Evolutionary conservation across 2,797 vertebrate genomes (phyloP).

Genomic region (Etheostoma nigrum): DNA sequence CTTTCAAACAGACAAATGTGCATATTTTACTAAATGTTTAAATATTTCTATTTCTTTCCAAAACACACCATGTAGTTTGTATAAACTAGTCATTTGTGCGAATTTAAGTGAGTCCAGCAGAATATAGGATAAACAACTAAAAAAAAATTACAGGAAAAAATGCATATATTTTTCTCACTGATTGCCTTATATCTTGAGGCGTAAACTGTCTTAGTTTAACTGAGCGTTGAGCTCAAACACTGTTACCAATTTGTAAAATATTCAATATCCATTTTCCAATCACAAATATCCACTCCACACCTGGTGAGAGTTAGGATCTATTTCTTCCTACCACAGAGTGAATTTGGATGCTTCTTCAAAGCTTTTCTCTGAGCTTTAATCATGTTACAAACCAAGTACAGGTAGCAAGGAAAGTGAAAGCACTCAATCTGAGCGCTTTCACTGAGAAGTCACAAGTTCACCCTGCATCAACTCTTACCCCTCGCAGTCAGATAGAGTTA

Average conservation of each 20-base stretch:
- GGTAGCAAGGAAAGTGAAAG: conserved; percentile 58
- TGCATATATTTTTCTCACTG: not conserved
- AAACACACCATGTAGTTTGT: not conserved
- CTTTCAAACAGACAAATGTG: not conserved
- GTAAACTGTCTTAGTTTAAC: not conserved
- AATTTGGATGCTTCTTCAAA: conserved; percentile 61
- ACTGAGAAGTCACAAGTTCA: conserved; percentile 54
- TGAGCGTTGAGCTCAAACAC: conserved; percentile 15
- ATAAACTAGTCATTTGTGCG: not conserved
- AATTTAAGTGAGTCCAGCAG: not conserved
- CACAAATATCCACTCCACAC: conserved; percentile 8
- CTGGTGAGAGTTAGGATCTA: conserved; percentile 34
- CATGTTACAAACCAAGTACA: conserved; percentile 66
- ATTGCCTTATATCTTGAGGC: not conserved
- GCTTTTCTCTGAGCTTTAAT: conserved; percentile 65
- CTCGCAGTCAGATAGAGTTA: conserved; percentile 49
- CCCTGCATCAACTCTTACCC: not conserved
- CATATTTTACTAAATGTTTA: not conserved
- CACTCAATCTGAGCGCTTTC: conserved; percentile 56
- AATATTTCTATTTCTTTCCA: not conserved
- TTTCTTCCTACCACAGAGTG: conserved; percentile 20
- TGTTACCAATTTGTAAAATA: conserved; percentile 19
- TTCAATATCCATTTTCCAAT: conserved; percentile 22
- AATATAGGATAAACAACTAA: not conserved
- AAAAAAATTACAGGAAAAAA: not conserved